Evolutionary conservation across 1,140 invertebrate species (phyloP), one percentile per base, ranked within the genome.

Genomic region (Brachionus angularis): DNA sequence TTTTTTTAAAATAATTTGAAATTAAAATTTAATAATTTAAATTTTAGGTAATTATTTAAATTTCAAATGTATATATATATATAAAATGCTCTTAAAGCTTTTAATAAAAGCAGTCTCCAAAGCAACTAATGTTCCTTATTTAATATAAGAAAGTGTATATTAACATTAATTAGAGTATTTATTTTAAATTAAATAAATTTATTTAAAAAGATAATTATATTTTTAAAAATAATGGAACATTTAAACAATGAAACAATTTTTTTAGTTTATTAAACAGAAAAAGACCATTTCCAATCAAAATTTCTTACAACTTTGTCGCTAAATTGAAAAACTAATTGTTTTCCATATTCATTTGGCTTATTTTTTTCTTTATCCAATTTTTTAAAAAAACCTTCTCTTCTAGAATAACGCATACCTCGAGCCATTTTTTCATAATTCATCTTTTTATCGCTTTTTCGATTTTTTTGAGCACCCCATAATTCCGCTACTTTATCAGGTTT

Each of bases 341-440:
- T 67, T 5, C 62, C 62, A 21, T 67, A 67, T 31, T 67, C 62
- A 31, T 67, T 67, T 50, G 62, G 62, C 18, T 67, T 67, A 25
- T 67, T 67, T 23, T 67, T 67, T 67, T 67, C 62, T 16, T 67
- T 67, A 18, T 67, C 62, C 1, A 67, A 12, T 18, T 67, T 67
- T 47, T 67, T 67, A n/a, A 67, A 67, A 67, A 67, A 67, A 18
- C 62, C 62, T 42, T 67, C 62, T 5, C 62, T 27, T 31, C 62
- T 46, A 23, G 62, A 67, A 50, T 67, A 67, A 18, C 62, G 42
- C 62, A 67, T 67, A n/a, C 62, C 62, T 33, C 62, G 62, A 27
- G 62, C 62, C 62, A 67, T 67, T 47, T 67, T 67, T 33, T 67
- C 62, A 36, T 67, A 67, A 16, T 67, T 67, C 62, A 67, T 67